These are phyloP conservation scores for Halcyon malimbica DNA, from an alignment of 2,113 vertebrate genomes.

Conservation along the genomic window DNA sequence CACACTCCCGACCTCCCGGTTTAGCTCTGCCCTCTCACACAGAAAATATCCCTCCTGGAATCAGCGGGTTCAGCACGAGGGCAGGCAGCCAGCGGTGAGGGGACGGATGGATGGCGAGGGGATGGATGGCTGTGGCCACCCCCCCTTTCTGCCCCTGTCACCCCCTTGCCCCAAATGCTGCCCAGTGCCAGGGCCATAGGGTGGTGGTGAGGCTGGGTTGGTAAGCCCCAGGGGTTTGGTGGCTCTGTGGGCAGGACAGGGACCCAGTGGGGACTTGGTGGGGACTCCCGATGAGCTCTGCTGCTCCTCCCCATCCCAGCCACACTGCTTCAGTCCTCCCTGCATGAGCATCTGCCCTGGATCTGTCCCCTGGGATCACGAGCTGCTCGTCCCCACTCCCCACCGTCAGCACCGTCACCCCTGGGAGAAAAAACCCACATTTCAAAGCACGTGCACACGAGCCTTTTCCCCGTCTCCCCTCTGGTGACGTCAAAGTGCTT, in stretches of 20 bases:
- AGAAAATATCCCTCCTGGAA: slow-evolving; percentile 46
- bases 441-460: accelerated
- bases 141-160: accelerated
- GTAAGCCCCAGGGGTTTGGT: not conserved
- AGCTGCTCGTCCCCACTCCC: not conserved
- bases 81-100: not conserved
- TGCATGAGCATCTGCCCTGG: not conserved
- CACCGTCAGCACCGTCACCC: not conserved
- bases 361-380: not conserved
- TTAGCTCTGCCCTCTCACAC: slow-evolving; percentile 29
- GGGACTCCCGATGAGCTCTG: accelerated
- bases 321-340: accelerated
- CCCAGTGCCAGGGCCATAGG: not conserved
- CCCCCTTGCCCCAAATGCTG: not conserved
- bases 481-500: not conserved
- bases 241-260: not conserved
- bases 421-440: not conserved
- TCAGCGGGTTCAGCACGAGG: not conserved
- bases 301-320: not conserved
- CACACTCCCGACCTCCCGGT: not conserved
- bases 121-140: not conserved
- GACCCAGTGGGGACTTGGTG: accelerated
- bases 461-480: not conserved
- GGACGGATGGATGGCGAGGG: not conserved
- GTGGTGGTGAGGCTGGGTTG: accelerated